Conservation (phyloP, 1,140 invertebrate genomes). For the Zophobas morio region DNA sequence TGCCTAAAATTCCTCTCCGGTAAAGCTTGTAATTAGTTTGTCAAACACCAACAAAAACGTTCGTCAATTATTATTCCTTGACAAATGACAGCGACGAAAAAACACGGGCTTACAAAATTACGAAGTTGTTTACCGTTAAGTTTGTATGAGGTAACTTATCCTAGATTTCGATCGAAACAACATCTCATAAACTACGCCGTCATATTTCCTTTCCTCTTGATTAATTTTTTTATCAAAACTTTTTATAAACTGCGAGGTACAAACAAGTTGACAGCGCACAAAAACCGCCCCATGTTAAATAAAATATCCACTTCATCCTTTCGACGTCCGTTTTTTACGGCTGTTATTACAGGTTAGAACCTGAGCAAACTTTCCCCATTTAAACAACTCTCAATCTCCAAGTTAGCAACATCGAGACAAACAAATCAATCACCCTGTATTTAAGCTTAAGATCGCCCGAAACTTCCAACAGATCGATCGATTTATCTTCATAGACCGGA, state of each 20-base stretch:
- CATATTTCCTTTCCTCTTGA: no score
- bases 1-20: no score
- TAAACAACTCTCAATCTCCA: constrained; percentile 6
- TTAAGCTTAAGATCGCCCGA: not conserved
- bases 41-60: no score
- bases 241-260: not conserved
- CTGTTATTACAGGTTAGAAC: constrained; percentile 6
- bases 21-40: no score
- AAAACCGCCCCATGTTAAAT: not conserved
- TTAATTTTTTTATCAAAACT: no score
- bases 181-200: no score
- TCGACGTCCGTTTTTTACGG: constrained; percentile 1
- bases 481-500: not conserved
- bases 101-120: no score
- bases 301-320: not conserved
- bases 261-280: not conserved
- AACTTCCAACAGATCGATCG: constrained; percentile 2
- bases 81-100: no score
- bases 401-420: constrained; percentile 22
- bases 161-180: no score
- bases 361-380: constrained; percentile 21
- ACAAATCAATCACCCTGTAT: constrained; percentile 33
- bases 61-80: no score
- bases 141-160: no score
- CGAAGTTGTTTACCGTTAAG: no score